Conservation (phyloP, 2,113 vertebrate genomes). For the Phalacrocorax aristotelis region DNA sequence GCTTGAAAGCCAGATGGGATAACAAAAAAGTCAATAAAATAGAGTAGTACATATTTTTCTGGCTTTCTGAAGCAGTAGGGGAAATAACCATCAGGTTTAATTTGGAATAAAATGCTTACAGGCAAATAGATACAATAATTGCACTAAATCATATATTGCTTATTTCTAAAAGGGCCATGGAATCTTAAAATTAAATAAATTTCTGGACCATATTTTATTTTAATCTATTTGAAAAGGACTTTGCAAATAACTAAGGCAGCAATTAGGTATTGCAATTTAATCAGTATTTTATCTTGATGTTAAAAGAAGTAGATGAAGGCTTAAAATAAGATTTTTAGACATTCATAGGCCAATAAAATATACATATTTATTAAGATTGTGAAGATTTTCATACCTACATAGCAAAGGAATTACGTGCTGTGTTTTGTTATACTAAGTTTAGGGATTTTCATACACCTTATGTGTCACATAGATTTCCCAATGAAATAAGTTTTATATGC, state of each 20-base stretch:
- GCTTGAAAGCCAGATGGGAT: neutral
- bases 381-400: neutral
- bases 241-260: neutral
- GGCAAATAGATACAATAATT: constrained; percentile 22
- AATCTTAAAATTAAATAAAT: constrained; percentile 2
- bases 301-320: neutral
- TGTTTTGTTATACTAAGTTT: neutral
- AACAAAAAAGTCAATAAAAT: constrained; percentile 42
- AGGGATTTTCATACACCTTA: neutral
- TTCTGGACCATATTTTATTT: neutral
- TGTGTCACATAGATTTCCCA: neutral
- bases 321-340: neutral
- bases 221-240: neutral
- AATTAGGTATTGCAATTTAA: neutral
- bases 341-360: neutral
- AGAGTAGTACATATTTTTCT: neutral
- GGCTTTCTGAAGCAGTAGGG: constrained; percentile 26
- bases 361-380: too few species aligned
- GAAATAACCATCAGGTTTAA: constrained; percentile 2
- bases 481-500: neutral
- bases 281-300: neutral
- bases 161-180: constrained; percentile 2
- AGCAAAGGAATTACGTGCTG: neutral
- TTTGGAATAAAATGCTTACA: constrained; percentile 18
- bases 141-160: neutral